Evolutionary conservation across 2,113 vertebrate genomes (phyloP), one percentile per base, ranked within the genome.

Genomic region (Corvus cornix): DNA sequence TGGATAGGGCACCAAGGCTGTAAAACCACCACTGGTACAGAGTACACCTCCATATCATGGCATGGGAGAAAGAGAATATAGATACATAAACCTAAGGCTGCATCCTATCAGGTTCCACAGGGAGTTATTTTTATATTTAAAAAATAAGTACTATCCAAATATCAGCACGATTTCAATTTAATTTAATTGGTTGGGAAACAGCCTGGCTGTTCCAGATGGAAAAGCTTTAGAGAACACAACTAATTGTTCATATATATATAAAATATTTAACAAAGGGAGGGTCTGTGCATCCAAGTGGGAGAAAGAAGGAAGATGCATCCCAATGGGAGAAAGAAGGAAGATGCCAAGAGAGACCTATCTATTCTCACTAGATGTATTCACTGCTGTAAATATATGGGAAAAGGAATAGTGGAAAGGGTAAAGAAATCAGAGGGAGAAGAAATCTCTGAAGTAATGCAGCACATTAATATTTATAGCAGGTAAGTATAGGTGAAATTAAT

Each of bases 181-280:
- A 73, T 60, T 59, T 82, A 84, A 90, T 46, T 72, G n/a, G 16
- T 2, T 67, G 49, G 68, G 73, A 93, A 96, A 81, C 49, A 81
- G 60, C 27, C 64, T 72, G 68, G 41, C 68, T 84, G 72, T 24
- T 95, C 51, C 90, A 83, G 69, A 86, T 60, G 85, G 88, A 76
- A 90, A 88, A 92, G 53, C 56, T 64, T 88, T 46, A 70, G 19
- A 88, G 83, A 90, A 86, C 10, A 41, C 31, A 79, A 75, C 62
- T 94, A 77, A 94, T 66, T 60, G 64, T 77, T 87, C 52, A 33
- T 58, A 74, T n/a, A 43, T 55, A 67, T 53, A 77, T 78, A 52
- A 81, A 93, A 89, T 81, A 93, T 52, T 85, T 84, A 93, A 77
- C 35, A 79, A 70, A 73, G n/a, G 39, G 84, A 93, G 26, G 19